These are phyloP conservation scores for Alouatta palliata DNA, from an alignment of 2,113 vertebrate genomes.

Conservation along the genomic window DNA sequence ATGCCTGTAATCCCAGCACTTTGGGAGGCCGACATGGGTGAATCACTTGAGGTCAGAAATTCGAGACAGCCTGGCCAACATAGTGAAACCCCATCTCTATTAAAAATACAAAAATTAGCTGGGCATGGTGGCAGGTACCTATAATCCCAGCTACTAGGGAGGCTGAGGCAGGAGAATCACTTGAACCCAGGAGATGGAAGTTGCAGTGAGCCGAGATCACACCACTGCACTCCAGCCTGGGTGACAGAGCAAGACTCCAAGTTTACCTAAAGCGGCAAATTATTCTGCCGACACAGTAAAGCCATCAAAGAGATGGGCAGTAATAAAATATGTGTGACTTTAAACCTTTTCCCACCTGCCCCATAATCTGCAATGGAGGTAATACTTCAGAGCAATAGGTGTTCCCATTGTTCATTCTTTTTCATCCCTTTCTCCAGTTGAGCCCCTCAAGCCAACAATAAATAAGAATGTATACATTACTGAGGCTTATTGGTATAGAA, in stretches of 20 bases:
- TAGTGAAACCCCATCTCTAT: too few relatives aligned
- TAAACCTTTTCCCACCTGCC: constrained; percentile 45
- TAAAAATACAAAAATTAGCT: too few relatives aligned
- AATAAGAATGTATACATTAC: not conserved
- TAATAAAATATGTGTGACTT: not conserved
- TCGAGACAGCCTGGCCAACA: too few relatives aligned
- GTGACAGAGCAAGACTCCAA: not conserved
- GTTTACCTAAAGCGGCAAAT: constrained; percentile 21
- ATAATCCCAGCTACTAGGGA: too few relatives aligned
- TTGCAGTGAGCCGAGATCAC: too few relatives aligned
- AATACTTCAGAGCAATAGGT: not conserved
- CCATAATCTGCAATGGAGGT: not conserved
- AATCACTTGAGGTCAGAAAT: too few relatives aligned
- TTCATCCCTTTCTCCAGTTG: not conserved
- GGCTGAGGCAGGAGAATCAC: too few relatives aligned
- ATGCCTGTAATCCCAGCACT: too few relatives aligned
- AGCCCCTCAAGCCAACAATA: constrained; percentile 31
- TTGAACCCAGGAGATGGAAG: too few relatives aligned
- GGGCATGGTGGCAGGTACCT: too few relatives aligned
- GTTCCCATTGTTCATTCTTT: not conserved
- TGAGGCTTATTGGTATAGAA: not conserved
- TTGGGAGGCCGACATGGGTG: too few relatives aligned
- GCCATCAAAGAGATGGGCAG: not conserved
- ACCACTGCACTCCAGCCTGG: too few relatives aligned
- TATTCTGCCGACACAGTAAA: constrained; percentile 53